These are phyloP conservation scores for Drosophila macrospina DNA, from an alignment of 2,888 invertebrate genomes.

Conservation along the genomic window DNA sequence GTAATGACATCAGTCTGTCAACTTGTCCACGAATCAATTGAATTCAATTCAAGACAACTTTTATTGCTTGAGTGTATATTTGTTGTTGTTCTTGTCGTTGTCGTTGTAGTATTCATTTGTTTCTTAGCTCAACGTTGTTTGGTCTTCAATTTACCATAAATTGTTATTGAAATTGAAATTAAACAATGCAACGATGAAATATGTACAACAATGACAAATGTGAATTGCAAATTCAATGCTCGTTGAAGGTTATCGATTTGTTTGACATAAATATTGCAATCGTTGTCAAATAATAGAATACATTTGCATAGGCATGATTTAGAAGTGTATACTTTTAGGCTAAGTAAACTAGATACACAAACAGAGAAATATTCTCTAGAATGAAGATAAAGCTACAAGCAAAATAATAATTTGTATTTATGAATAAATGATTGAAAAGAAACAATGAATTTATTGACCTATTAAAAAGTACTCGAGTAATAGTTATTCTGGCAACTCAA, in stretches of 20 bases:
- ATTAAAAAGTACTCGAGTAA: too few relatives aligned
- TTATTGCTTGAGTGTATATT: slow-evolving; percentile 23
- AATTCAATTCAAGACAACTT: slow-evolving; percentile 60
- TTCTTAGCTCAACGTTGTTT: slow-evolving; percentile 29
- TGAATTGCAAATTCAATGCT: slow-evolving; percentile 37
- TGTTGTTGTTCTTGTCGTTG: background rate
- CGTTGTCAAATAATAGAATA: background rate
- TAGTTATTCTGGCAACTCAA: too few relatives aligned
- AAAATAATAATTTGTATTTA: too few relatives aligned
- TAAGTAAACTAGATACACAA: background rate
- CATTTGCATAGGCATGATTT: too few relatives aligned
- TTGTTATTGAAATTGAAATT: slow-evolving; percentile 53
- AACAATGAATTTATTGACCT: too few relatives aligned
- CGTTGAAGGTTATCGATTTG: slow-evolving; percentile 31
- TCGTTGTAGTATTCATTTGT: background rate
- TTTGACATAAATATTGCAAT: slow-evolving; percentile 33
- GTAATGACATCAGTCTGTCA: slow-evolving; percentile 72
- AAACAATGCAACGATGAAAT: slow-evolving; percentile 25
- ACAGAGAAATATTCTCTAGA: too few relatives aligned
- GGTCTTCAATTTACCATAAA: slow-evolving; percentile 66
- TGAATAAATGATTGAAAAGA: too few relatives aligned
- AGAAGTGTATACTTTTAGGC: slow-evolving; percentile 7
- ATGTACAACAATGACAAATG: slow-evolving; percentile 15
- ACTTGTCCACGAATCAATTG: slow-evolving; percentile 58
- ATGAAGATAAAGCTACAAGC: too few relatives aligned